Evolutionary conservation across 1,140 invertebrate species (phyloP).

Genomic region (Ladona fulva): DNA sequence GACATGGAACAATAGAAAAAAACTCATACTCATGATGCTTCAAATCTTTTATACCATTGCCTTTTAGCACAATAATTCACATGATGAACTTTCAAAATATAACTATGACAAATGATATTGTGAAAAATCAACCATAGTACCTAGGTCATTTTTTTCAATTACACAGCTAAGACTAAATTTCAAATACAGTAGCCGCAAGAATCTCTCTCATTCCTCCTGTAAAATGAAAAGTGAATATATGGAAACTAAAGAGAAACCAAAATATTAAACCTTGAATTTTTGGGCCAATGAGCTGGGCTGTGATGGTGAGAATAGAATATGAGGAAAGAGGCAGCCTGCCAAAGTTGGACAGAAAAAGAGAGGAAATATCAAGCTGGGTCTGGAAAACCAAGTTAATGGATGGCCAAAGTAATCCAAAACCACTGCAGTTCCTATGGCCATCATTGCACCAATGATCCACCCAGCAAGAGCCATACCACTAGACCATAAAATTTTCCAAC

Average conservation of each 20-base stretch:
- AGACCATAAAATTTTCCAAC: slow-evolving; percentile 23
- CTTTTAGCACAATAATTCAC: too few relatives aligned
- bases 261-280: slow-evolving; percentile 17
- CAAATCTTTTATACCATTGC: too few relatives aligned
- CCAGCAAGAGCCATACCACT: slow-evolving; percentile 22
- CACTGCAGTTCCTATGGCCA: not conserved
- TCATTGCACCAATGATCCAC: not conserved
- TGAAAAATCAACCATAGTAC: too few relatives aligned
- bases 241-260: slow-evolving; percentile 23
- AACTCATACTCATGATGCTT: too few relatives aligned
- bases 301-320: not conserved
- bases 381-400: not conserved
- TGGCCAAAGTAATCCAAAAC: not conserved
- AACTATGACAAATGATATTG: too few relatives aligned
- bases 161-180: too few relatives aligned
- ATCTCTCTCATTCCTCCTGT: too few relatives aligned
- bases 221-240: slow-evolving; percentile 20
- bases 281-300: slow-evolving; percentile 13
- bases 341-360: not conserved
- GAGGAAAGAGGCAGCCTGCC: not conserved
- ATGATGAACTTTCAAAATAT: too few relatives aligned
- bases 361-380: not conserved
- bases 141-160: too few relatives aligned
- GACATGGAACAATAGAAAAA: too few relatives aligned
- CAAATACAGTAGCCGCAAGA: too few relatives aligned